A percentile compares a stretch with the other conserved stretches of the same genome.
phyloP scores from a whole-genome alignment of 2,888 invertebrate genomes.

The Andrena fulva region DNA sequence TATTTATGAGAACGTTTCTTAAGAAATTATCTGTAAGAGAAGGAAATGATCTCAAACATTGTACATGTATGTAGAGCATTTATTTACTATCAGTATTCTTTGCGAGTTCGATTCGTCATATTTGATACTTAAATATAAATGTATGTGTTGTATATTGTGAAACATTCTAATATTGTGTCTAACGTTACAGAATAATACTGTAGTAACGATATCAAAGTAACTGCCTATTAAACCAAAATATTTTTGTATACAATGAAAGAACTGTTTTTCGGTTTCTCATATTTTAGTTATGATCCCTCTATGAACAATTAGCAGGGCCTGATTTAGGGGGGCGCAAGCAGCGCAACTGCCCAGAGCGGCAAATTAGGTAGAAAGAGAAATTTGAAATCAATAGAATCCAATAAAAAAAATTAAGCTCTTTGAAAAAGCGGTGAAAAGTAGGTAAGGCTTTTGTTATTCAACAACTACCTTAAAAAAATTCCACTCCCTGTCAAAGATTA shows the following conservation, averaged over 20 bases:
- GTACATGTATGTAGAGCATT: not conserved
- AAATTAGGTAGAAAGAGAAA: too few species aligned
- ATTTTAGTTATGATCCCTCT: not conserved
- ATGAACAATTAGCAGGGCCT: not conserved
- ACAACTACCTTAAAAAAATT: too few species aligned
- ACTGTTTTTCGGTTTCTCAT: not conserved
- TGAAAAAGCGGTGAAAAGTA: too few species aligned
- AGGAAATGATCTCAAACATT: constrained; percentile 30
- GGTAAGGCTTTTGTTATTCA: too few species aligned
- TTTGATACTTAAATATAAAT: constrained; percentile 21
- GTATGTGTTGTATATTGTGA: constrained; percentile 5
- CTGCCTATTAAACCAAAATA: constrained; percentile 8
- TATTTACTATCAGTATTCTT: constrained; percentile 35
- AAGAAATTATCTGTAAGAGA: constrained; percentile 23
- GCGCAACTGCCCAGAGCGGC: too few species aligned
- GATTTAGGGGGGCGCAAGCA: too few species aligned
- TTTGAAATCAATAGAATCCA: too few species aligned
- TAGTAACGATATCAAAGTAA: constrained; percentile 4
- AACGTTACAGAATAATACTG: constrained; percentile 4
- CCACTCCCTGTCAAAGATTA: too few species aligned
- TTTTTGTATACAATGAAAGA: constrained; percentile 5
- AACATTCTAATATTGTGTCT: constrained; percentile 1
- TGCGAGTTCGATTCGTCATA: constrained; percentile 15
- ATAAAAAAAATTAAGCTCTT: too few species aligned
- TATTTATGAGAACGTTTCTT: constrained; percentile 1